Conservation (phyloP, 2,113 vertebrate genomes). For the Hydrochoerus hydrochaeris region DNA sequence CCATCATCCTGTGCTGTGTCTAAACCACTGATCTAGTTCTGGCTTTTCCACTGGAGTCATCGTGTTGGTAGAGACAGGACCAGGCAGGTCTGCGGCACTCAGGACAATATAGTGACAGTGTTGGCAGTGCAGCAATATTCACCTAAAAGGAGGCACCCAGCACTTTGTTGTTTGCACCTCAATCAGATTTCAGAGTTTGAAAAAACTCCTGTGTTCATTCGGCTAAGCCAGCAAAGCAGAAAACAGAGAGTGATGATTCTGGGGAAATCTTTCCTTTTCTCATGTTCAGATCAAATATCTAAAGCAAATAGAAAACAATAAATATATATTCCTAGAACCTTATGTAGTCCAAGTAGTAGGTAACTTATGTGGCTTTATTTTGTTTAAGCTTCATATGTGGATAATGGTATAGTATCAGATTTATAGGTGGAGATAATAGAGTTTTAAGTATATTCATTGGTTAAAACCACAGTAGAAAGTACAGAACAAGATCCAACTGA, state of each 20-base stretch:
- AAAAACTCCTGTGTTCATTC: not conserved
- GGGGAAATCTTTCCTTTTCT: not conserved
- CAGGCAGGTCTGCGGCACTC: no score
- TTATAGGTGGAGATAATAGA: constrained; percentile 32
- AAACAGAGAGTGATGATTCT: not conserved
- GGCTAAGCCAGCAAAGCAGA: not conserved
- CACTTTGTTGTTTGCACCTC: not conserved
- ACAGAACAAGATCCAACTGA: not conserved
- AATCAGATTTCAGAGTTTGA: not conserved
- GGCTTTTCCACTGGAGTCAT: accelerated
- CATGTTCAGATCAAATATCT: not conserved
- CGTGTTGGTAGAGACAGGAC: not conserved
- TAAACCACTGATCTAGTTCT: not conserved
- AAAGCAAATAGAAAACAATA: not conserved
- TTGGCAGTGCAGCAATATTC: not conserved
- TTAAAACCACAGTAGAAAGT: not conserved
- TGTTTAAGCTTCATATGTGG: not conserved
- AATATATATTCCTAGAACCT: not conserved
- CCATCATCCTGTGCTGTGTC: not conserved
- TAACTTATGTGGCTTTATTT: not conserved
- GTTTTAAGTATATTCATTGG: not conserved
- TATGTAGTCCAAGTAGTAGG: not conserved
- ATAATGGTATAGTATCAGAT: not conserved
- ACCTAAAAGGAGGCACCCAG: not conserved
- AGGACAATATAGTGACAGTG: no score